Base-by-base conservation (phyloP, 2,888 invertebrate genomes). In the Ligdia adustata region DNA sequence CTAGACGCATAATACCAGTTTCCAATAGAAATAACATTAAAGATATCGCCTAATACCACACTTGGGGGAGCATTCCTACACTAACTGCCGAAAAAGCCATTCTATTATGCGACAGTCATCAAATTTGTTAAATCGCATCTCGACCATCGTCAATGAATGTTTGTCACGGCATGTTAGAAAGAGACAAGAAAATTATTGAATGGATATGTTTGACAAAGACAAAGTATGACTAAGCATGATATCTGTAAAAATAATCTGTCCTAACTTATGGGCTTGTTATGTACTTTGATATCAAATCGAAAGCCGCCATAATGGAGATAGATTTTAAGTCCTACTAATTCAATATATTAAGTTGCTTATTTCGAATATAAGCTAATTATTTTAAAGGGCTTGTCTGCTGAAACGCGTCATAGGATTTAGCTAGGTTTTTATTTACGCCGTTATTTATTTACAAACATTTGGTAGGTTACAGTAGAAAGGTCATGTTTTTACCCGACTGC, bases 91-190 rank as follows among this genome's bases (percentile, higher is more conserved):
- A 38, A 35, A 43, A 61, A 66, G 63, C 29, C 39, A 39, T 60
- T 54, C 37, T 50, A 63, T 40, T 60, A 57, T 67, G 68, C 65
- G 62, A 56, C 55, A 51, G 55, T 59, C 62, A 62, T 72, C 66
- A 67, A 71, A 72, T 72, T 72, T 68, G 72, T 79, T 69, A 69
- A 75, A 79, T 79, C 72, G 66, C 69, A 54, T 60, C 15, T 35
- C 31, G 9, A 62, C 60, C 59, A 54, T 53, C 65, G 60, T 57
- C 62, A 66, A 81, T 66, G 70, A 59, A 50, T 53, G 57, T 69
- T 74, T 72, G 74, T 75, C 81, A 82, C 76, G 79, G 67, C 44
- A 79, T 64, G 62, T 35, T 26, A 49, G 64, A 77, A 16, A 32
- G 58, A 59, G 69, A 66, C 2, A 14, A 33, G 22, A 47, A 39